phyloP scores from a whole-genome alignment of 2,797 vertebrate species.

The Eidolon dupreanum region DNA sequence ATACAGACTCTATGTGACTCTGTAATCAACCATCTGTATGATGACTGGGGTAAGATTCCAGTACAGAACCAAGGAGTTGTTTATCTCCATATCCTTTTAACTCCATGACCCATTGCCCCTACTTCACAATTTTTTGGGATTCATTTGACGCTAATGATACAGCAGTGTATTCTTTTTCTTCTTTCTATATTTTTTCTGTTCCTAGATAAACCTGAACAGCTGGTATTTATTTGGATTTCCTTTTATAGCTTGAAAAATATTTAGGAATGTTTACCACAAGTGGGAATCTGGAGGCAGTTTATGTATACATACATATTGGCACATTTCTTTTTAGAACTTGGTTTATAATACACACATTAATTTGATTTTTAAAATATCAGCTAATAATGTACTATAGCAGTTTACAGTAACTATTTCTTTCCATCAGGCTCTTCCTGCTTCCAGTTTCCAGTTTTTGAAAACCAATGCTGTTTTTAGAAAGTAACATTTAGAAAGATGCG shows the following conservation, averaged over 20 bases:
- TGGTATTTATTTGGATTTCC: slow-evolving; percentile 75
- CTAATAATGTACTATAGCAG: slow-evolving; percentile 54
- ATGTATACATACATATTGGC: slow-evolving; percentile 51
- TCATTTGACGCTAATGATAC: slow-evolving; percentile 13
- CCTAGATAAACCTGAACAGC: slow-evolving; percentile 68
- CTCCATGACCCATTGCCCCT: neutral
- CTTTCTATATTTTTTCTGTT: slow-evolving; percentile 42
- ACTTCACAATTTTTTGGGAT: neutral
- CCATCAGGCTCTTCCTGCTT: slow-evolving; percentile 10
- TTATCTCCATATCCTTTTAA: neutral
- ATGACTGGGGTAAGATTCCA: neutral
- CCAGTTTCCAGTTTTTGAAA: slow-evolving; percentile 53
- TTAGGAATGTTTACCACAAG: slow-evolving; percentile 74
- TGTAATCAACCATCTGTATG: neutral
- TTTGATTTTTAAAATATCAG: slow-evolving; percentile 57
- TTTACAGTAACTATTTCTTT: slow-evolving; percentile 46
- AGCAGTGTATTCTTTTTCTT: slow-evolving; percentile 35
- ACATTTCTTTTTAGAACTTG: slow-evolving; percentile 31
- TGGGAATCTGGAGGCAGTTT: slow-evolving; percentile 62
- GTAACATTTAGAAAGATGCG: slow-evolving; percentile 59
- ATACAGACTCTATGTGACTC: neutral
- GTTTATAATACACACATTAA: slow-evolving; percentile 56
- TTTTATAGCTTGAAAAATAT: slow-evolving; percentile 75
- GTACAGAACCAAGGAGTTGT: neutral
- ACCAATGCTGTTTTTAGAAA: slow-evolving; percentile 41